Base-by-base conservation (phyloP, 2,888 invertebrate species). In the Hyles lineata region DNA sequence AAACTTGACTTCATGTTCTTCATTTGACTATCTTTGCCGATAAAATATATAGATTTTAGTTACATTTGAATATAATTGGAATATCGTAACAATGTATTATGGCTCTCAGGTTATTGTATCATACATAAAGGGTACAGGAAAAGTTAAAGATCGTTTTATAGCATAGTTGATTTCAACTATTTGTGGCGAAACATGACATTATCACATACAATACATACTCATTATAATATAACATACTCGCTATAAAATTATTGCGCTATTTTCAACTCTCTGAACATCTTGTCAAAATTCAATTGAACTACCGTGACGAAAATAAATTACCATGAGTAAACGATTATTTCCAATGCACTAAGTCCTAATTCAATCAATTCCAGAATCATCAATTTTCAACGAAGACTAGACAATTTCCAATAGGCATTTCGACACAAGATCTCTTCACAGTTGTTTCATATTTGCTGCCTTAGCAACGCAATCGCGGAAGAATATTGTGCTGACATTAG, bases 401-500 rank as follows among this genome's bases (percentile, higher is more conserved):
- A 21, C 67, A 60, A 60, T 74, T 71, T 71, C 55, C 71, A 69
- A 55, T 69, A 17, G 21, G 17, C 55, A 71, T 74, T 74, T 73
- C 71, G 25, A 71, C 62, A 74, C 5, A 19, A 50, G 63, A 43
- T 21, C 11, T 72, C 72, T 74, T 72, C 72, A 70, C 72, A 70
- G 70, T 63, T 19, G 21, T 52, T 74, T 74, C 61, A 55, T 67
- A 60, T 50, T 52, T 71, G 35, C 71, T n/a, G 58, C 23, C 61
- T 74, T 74, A 55, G 58, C 61, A 55, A 72, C n/a, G 74, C 70
- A 72, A 74, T 72, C 19, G 29, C 67, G 70, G 72, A 70, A 70
- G 60, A 60, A n/a, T 50, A 67, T 6, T 35, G 2, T 50, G 6
- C 63, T 63, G 63, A 23, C 63, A 63, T 63, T 43, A 63, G 21